Conservation (phyloP, 2,797 vertebrate species). For the Lepus oiostolus region DNA sequence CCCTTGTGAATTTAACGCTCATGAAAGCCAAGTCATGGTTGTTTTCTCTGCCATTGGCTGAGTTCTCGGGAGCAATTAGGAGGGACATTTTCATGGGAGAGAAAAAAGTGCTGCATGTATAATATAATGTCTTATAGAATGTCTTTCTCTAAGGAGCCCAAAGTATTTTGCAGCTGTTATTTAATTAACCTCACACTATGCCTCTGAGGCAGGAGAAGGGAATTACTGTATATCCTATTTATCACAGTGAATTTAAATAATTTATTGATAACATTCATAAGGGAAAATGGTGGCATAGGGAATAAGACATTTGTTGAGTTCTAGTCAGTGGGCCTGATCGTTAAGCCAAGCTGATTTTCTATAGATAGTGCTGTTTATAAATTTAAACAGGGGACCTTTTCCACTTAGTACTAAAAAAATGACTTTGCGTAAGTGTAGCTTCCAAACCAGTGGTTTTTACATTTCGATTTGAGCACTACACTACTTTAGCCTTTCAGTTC, state of each 20-base stretch:
- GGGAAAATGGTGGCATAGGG: slow-evolving; percentile 75
- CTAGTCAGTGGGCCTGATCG: slow-evolving; percentile 44
- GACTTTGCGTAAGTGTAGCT: slow-evolving; percentile 6
- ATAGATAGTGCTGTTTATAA: slow-evolving; percentile 46
- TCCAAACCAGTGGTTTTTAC: slow-evolving; percentile 64
- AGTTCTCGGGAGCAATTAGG: slow-evolving; percentile 75
- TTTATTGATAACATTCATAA: slow-evolving; percentile 75
- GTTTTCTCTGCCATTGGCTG: slow-evolving; percentile 58
- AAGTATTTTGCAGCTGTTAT: slow-evolving; percentile 78
- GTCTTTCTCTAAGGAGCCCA: slow-evolving; percentile 70
- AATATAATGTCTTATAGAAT: slow-evolving; percentile 74
- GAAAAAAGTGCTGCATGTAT: slow-evolving; percentile 51
- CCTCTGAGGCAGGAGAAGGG: slow-evolving; percentile 68
- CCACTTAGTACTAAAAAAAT: slow-evolving; percentile 27
- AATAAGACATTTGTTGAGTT: slow-evolving; percentile 65
- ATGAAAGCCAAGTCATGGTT: slow-evolving; percentile 51
- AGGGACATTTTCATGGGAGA: slow-evolving; percentile 54
- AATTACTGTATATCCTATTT: slow-evolving; percentile 80
- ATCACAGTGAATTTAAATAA: slow-evolving; percentile 81
- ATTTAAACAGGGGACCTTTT: slow-evolving; percentile 47
- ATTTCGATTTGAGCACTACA: slow-evolving; percentile 61
- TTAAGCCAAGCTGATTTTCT: slow-evolving; percentile 68
- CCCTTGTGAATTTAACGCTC: slow-evolving; percentile 73
- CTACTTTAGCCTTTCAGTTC: slow-evolving; percentile 26
- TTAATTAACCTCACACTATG: slow-evolving; percentile 77